Conservation (phyloP, 2,113 vertebrate genomes). For the Reinhardtius hippoglossoides region DNA sequence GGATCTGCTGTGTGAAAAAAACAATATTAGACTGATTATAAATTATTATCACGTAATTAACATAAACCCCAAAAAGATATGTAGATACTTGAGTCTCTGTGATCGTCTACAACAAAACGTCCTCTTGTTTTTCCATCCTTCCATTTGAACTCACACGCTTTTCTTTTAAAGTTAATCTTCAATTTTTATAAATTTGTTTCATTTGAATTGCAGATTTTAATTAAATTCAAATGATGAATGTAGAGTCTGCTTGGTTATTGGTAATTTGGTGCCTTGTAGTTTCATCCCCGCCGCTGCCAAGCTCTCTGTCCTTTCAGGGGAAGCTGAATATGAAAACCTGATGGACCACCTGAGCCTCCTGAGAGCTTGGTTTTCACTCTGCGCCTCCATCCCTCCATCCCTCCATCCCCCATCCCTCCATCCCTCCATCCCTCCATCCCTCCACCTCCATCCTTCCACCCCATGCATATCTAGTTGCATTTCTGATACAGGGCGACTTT, state of each 20-base stretch:
- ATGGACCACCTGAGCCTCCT: slow-evolving; percentile 24
- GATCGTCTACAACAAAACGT: no score
- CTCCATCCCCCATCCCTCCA: neutral
- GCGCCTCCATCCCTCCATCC: neutral
- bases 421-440: neutral
- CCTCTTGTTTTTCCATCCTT: no score
- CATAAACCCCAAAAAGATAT: no score
- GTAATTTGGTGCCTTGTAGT: neutral
- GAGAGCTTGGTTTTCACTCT: slow-evolving; percentile 12
- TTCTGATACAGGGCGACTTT: neutral
- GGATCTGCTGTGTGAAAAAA: no score
- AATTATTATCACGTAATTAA: no score
- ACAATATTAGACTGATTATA: no score
- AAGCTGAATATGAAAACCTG: slow-evolving; percentile 25
- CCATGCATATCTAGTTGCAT: neutral
- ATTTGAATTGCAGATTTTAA: neutral
- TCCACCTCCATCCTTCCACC: neutral
- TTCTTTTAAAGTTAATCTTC: neutral
- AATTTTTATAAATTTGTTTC: neutral
- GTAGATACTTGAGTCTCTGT: no score
- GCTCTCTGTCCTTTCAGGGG: neutral
- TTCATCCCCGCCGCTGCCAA: neutral
- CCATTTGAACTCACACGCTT: no score
- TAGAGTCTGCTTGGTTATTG: neutral
- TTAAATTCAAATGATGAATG: neutral